Evolutionary conservation across 1,140 invertebrate genomes (phyloP).

Genomic region (Drosophila carrolli): DNA sequence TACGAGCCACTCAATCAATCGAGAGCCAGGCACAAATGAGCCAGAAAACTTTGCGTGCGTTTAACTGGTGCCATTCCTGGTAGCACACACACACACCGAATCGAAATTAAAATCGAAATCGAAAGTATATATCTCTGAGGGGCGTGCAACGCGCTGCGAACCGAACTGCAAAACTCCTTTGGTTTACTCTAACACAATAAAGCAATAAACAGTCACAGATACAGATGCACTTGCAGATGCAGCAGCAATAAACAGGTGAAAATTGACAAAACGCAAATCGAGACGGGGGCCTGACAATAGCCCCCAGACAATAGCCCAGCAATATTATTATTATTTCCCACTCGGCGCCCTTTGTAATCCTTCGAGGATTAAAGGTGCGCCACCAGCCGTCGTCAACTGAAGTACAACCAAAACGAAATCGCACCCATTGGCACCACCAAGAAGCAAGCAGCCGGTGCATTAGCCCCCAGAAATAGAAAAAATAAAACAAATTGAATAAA

Average conservation of each 20-base stretch:
- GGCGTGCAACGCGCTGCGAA: conserved; percentile 39
- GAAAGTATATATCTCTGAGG: not conserved
- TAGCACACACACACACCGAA: not conserved
- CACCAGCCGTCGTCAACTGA: conserved; percentile 63
- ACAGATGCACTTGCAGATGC: conserved; percentile 50
- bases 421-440: conserved; percentile 70
- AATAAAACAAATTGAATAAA: not conserved
- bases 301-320: conserved; percentile 82
- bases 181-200: conserved; percentile 70
- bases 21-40: conserved; percentile 32
- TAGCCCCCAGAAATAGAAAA: not conserved
- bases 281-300: conserved; percentile 37
- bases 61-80: conserved; percentile 65
- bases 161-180: conserved; percentile 65
- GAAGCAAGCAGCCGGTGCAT: conserved; percentile 38
- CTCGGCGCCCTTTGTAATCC: conserved; percentile 74
- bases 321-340: conserved; percentile 83
- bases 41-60: conserved; percentile 72
- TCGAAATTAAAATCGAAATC: not conserved
- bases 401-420: conserved; percentile 73
- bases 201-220: conserved; percentile 46
- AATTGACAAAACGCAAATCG: conserved; percentile 69
- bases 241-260: conserved; percentile 70
- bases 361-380: conserved; percentile 63
- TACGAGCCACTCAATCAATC: conserved; percentile 70